Conservation (phyloP, 2,888 invertebrate genomes). For the Dryobota labecula region DNA sequence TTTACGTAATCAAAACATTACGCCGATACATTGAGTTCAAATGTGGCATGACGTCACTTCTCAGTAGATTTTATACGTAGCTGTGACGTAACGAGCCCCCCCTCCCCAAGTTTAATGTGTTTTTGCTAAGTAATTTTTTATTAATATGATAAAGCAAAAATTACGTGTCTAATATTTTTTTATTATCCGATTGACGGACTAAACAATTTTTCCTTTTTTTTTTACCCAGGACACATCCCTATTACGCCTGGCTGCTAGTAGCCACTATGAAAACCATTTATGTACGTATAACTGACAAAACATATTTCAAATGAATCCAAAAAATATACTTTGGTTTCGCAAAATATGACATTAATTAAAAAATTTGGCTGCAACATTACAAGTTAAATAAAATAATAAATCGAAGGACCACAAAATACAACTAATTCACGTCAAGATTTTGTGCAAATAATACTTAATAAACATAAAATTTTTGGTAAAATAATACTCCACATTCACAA, state of each 20-base stretch:
- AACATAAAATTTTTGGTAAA: slow-evolving; percentile 68
- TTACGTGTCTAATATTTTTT: too few relatives aligned
- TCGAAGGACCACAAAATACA: slow-evolving; percentile 33
- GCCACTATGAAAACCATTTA: neutral
- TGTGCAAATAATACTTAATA: slow-evolving; percentile 66
- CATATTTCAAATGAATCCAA: neutral
- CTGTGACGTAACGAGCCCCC: too few relatives aligned
- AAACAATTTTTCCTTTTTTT: too few relatives aligned
- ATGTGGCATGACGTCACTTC: too few relatives aligned
- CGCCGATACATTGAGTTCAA: too few relatives aligned
- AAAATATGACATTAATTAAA: neutral
- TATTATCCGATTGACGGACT: too few relatives aligned
- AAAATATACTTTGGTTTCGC: neutral
- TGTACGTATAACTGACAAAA: neutral
- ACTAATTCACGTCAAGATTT: slow-evolving; percentile 54
- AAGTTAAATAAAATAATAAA: slow-evolving; percentile 10
- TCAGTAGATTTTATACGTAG: too few relatives aligned
- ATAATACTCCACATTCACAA: slow-evolving; percentile 69
- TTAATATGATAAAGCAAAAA: too few relatives aligned
- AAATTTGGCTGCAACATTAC: slow-evolving; percentile 5
- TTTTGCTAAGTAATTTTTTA: too few relatives aligned
- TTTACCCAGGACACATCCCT: too few relatives aligned
- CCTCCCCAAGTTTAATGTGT: too few relatives aligned
- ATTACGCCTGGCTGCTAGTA: neutral
- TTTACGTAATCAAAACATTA: too few relatives aligned